These are phyloP conservation scores for Drosophila repleta DNA, from an alignment of 1,140 invertebrate genomes.

Conservation along the genomic window DNA sequence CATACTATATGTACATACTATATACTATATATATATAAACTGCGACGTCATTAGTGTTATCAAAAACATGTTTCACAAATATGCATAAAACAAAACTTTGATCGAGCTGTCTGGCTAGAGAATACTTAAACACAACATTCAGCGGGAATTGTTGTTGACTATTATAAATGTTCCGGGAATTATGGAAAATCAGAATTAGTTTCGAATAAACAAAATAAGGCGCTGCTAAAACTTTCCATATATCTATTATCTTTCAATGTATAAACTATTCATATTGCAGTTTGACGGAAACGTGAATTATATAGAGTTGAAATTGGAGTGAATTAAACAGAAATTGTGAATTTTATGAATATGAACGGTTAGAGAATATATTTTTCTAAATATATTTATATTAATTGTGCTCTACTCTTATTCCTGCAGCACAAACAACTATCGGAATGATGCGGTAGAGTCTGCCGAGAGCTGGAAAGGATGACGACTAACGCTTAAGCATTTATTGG, in stretches of 20 bases:
- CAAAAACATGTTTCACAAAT: constrained; percentile 13
- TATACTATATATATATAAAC: background rate
- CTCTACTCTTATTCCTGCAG: constrained; percentile 23
- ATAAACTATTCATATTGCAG: constrained; percentile 34
- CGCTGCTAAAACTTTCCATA: constrained; percentile 2
- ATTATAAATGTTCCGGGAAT: constrained; percentile 24
- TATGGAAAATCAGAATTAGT: constrained; percentile 17
- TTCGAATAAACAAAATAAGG: constrained; percentile 1
- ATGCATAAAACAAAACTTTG: background rate
- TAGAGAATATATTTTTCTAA: background rate
- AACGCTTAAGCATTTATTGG: constrained; percentile 41
- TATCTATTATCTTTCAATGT: background rate
- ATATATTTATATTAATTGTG: background rate
- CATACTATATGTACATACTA: constrained; percentile 3
- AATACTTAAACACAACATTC: constrained; percentile 16
- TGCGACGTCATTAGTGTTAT: constrained; percentile 42
- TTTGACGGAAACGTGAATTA: constrained; percentile 6
- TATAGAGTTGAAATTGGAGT: constrained; percentile 20
- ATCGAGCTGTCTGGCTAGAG: background rate
- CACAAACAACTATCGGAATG: constrained; percentile 13
- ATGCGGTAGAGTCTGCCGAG: constrained; percentile 50
- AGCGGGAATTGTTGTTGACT: constrained; percentile 24
- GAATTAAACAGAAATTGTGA: constrained; percentile 5
- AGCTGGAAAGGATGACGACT: constrained; percentile 53
- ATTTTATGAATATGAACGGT: background rate